These are phyloP conservation scores for Sacculina carcini DNA, from an alignment of 2,888 invertebrate genomes.

Conservation along the genomic window DNA sequence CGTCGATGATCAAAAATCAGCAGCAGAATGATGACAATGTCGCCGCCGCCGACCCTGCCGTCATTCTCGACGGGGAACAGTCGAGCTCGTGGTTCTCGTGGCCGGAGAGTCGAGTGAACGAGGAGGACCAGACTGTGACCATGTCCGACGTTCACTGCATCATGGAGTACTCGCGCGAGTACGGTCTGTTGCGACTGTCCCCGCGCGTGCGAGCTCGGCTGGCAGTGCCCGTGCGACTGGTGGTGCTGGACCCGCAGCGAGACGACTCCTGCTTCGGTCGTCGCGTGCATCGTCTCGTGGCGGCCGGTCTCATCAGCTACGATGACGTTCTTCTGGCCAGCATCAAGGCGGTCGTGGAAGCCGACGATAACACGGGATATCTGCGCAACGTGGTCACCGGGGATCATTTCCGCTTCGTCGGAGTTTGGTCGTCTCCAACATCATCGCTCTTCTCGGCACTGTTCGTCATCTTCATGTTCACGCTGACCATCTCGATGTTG, in stretches of 20 bases:
- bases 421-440: constrained; percentile 81
- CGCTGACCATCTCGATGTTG: constrained; percentile 29
- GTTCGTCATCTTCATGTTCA: constrained; percentile 88
- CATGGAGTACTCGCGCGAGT: constrained; percentile 89
- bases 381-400: constrained; percentile 88
- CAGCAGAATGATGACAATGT: too few relatives aligned
- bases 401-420: constrained; percentile 92
- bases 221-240: constrained; percentile 53
- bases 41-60: too few relatives aligned
- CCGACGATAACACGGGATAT: constrained; percentile 87
- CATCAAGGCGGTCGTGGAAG: constrained; percentile 76
- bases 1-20: too few relatives aligned
- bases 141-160: constrained; percentile 76
- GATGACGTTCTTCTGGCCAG: constrained; percentile 92
- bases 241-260: constrained; percentile 41
- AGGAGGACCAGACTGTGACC: too few relatives aligned
- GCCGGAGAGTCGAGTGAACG: too few relatives aligned
- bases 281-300: constrained; percentile 56
- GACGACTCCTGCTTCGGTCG: constrained; percentile 84
- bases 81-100: too few relatives aligned
- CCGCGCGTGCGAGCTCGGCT: constrained; percentile 57
- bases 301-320: constrained; percentile 82
- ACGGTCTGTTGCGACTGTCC: constrained; percentile 75
- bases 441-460: constrained; percentile 88
- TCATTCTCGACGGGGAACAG: too few relatives aligned